A percentile compares a stretch with the other conserved stretches of the same genome.
Evolutionary conservation across 2,113 vertebrate species (phyloP).

Genomic region (Equus przewalskii): DNA sequence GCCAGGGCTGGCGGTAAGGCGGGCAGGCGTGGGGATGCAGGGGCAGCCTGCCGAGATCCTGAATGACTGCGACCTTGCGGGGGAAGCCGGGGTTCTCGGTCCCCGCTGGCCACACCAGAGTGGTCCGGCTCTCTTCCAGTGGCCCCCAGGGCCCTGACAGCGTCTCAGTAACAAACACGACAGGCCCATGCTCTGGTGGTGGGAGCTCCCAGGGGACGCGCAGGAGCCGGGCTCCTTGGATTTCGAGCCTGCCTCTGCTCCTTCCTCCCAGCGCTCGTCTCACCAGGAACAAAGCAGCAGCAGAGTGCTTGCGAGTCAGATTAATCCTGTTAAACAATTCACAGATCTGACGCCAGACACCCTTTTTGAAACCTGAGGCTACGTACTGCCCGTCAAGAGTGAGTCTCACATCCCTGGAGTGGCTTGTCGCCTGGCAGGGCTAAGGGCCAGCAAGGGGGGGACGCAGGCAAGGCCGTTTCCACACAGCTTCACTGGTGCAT

Average conservation of each 20-base stretch:
- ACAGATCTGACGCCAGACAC: conserved; percentile 53
- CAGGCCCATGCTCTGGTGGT: rapidly evolving
- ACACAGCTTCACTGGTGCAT: not conserved
- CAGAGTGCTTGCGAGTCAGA: not conserved
- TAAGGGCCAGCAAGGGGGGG: not conserved
- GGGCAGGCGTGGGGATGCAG: rapidly evolving
- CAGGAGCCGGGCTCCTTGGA: rapidly evolving
- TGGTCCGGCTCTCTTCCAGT: not conserved
- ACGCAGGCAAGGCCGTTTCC: rapidly evolving
- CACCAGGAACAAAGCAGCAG: not conserved
- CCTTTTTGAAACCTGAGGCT: conserved; percentile 22
- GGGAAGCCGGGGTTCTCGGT: not conserved
- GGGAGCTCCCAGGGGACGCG: rapidly evolving
- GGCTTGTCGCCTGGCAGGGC: not conserved
- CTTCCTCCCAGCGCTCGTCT: not conserved
- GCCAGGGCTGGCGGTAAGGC: rapidly evolving
- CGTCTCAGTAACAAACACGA: not conserved
- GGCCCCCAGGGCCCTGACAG: not conserved
- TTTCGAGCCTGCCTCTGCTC: not conserved
- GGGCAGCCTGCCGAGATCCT: rapidly evolving
- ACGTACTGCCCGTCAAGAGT: not conserved
- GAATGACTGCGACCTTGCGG: not conserved
- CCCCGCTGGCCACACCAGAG: rapidly evolving
- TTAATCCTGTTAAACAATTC: conserved; percentile 28
- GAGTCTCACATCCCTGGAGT: not conserved